Percentiles rank a stretch among this genome's conserved stretches.
phyloP scores from a whole-genome alignment of 2,888 invertebrate species.

The Dermolepida albohirtum region DNA sequence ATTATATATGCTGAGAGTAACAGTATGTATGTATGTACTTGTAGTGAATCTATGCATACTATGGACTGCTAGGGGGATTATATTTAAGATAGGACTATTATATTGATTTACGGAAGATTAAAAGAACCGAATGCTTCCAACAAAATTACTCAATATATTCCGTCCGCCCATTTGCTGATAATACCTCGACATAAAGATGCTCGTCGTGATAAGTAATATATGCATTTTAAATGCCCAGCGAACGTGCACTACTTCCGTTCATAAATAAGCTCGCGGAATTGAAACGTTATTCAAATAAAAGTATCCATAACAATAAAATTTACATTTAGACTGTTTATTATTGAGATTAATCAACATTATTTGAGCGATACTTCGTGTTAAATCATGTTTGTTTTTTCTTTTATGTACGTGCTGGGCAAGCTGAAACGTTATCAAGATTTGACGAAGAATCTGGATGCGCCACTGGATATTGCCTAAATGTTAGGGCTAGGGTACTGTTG shows the following conservation, averaged over 20 bases:
- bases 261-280: constrained; percentile 4
- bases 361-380: constrained; percentile 32
- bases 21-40: too few relatives aligned
- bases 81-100: constrained; percentile 19
- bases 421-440: constrained; percentile 32
- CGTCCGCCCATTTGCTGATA: constrained; percentile 3
- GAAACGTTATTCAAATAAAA: constrained; percentile 25
- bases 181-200: constrained; percentile 26
- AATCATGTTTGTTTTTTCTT: constrained; percentile 21
- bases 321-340: constrained; percentile 40
- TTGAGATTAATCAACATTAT: constrained; percentile 41
- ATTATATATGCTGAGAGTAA: too few relatives aligned
- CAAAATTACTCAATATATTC: constrained; percentile 28
- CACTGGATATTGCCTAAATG: constrained; percentile 12
- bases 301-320: constrained; percentile 41
- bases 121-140: constrained; percentile 5
- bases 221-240: constrained; percentile 13
- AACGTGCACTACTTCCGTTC: background rate
- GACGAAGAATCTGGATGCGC: constrained; percentile 32
- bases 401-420: constrained; percentile 6
- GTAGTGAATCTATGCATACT: background rate
- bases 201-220: constrained; percentile 18
- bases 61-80: constrained; percentile 5
- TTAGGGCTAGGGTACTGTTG: constrained; percentile 16
- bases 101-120: constrained; percentile 28